phyloP scores from a whole-genome alignment of 1,140 invertebrate species.

The Drosophila murphyi region DNA sequence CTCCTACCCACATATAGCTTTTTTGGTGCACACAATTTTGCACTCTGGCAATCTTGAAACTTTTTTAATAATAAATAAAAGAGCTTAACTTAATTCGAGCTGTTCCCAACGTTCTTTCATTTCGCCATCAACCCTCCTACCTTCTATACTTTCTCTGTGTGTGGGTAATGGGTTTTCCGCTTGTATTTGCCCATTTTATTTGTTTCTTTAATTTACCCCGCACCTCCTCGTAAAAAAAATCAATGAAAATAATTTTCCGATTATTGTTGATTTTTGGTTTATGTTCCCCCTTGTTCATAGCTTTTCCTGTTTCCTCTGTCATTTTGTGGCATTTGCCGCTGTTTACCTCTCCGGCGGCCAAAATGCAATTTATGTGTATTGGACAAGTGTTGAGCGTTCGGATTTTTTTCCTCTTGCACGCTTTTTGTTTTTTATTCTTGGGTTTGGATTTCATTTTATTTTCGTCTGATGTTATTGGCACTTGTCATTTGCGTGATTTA shows the following conservation, averaged over 20 bases:
- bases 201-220: constrained; percentile 75
- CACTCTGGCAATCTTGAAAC: constrained; percentile 50
- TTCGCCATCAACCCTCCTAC: neutral
- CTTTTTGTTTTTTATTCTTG: constrained; percentile 43
- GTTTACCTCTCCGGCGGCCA: constrained; percentile 76
- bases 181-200: constrained; percentile 70
- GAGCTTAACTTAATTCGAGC: constrained; percentile 78
- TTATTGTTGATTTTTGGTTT: constrained; percentile 79
- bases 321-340: constrained; percentile 76
- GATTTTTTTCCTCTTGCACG: constrained; percentile 20
- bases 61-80: constrained; percentile 83
- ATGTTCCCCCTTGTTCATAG: constrained; percentile 40
- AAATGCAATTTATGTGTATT: constrained; percentile 79
- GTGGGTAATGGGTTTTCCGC: constrained; percentile 50
- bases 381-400: constrained; percentile 43
- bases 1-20: constrained; percentile 34
- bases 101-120: constrained; percentile 46
- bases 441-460: constrained; percentile 53
- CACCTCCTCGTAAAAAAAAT: constrained; percentile 22
- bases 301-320: constrained; percentile 21
- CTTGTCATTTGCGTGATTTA: constrained; percentile 80
- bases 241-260: constrained; percentile 77
- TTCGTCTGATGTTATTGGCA: constrained; percentile 64
- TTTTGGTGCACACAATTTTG: constrained; percentile 26
- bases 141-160: constrained; percentile 1